These are phyloP conservation scores for Amblyjoppa proteus DNA, from an alignment of 2,888 invertebrate genomes.

Conservation along the genomic window DNA sequence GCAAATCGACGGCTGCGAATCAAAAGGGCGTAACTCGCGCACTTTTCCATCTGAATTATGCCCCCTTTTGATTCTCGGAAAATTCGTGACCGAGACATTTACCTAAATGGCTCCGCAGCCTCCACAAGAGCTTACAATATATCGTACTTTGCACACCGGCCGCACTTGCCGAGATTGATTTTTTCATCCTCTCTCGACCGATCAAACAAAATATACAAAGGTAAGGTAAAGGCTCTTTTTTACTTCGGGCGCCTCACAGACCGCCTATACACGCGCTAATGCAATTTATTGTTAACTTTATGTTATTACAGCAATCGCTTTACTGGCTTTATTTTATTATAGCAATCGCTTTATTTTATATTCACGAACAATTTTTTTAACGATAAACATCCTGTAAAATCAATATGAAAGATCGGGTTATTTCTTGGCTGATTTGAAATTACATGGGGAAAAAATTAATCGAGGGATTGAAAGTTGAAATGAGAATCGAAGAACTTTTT, in stretches of 20 bases:
- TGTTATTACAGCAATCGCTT: too few relatives aligned
- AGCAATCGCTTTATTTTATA: too few relatives aligned
- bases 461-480: too few relatives aligned
- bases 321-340: too few relatives aligned
- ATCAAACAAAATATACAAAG: constrained; percentile 25
- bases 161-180: constrained; percentile 33
- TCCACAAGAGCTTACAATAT: not conserved
- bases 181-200: constrained; percentile 13
- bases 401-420: not conserved
- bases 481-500: too few relatives aligned
- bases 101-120: constrained; percentile 32
- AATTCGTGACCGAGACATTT: constrained; percentile 19
- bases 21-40: not conserved
- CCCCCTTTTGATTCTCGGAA: not conserved
- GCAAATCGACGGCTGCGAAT: not conserved
- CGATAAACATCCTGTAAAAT: constrained; percentile 23
- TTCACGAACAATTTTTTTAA: not conserved
- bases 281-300: too few relatives aligned
- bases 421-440: not conserved
- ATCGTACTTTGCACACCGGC: not conserved
- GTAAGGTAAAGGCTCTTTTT: constrained; percentile 21
- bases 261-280: too few relatives aligned
- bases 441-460: too few relatives aligned
- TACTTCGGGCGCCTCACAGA: not conserved
- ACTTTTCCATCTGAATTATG: not conserved